A percentile compares a stretch with the other conserved stretches of the same genome.
Conservation (phyloP, 2,888 invertebrate genomes). For the Melolontha melolontha region DNA sequence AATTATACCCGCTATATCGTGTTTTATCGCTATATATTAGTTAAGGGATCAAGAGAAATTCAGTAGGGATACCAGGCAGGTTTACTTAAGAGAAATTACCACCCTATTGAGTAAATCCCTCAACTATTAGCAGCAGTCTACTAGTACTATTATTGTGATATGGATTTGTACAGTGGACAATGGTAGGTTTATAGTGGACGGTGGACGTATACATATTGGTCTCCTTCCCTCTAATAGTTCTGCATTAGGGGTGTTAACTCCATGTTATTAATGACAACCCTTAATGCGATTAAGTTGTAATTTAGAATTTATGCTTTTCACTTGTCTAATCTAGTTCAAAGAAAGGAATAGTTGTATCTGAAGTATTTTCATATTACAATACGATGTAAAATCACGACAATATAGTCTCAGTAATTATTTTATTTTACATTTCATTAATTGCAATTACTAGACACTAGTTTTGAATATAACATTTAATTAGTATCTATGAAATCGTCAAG, state of each 20-base stretch:
- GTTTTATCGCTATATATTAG: conserved; percentile 35
- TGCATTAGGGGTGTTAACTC: conserved; percentile 20
- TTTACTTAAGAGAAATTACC: conserved; percentile 44
- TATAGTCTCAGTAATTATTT: too few species aligned
- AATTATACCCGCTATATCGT: conserved; percentile 10
- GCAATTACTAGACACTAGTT: too few species aligned
- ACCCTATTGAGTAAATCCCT: conserved; percentile 50
- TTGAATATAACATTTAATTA: too few species aligned
- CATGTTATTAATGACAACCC: conserved; percentile 24
- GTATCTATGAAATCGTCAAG: too few species aligned
- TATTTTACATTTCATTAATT: too few species aligned
- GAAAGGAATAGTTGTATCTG: too few species aligned
- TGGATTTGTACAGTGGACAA: conserved; percentile 46
- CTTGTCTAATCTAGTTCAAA: not conserved
- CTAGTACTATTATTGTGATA: conserved; percentile 21
- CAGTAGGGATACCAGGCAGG: conserved; percentile 48
- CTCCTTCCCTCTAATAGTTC: conserved; percentile 3
- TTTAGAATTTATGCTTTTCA: conserved; percentile 10
- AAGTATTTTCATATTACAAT: too few species aligned
- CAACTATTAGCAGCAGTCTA: conserved; percentile 30
- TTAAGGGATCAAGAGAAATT: conserved; percentile 38
- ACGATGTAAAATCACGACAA: too few species aligned
- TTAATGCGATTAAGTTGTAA: conserved; percentile 38
- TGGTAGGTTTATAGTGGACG: conserved; percentile 46
- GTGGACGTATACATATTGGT: conserved; percentile 14